phyloP scores from a whole-genome alignment of 2,888 invertebrate genomes.

The Sericinus montela region DNA sequence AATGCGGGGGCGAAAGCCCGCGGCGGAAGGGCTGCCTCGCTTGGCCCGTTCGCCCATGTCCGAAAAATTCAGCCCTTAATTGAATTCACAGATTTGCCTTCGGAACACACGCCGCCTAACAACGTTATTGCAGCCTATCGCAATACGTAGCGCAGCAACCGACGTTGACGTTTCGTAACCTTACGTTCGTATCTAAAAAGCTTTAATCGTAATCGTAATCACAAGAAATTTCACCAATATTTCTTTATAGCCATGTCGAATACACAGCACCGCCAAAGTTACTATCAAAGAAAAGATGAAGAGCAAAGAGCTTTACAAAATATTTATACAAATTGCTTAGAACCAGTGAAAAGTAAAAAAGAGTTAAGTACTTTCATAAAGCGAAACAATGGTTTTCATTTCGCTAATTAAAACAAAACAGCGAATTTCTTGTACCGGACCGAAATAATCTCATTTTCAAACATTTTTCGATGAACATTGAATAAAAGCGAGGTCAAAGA shows the following conservation, averaged over 20 bases:
- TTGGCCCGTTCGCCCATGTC: slow-evolving; percentile 64
- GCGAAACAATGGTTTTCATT: slow-evolving; percentile 11
- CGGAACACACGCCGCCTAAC: slow-evolving; percentile 58
- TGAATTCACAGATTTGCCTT: slow-evolving; percentile 77
- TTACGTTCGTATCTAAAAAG: no score
- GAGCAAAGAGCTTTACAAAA: no score
- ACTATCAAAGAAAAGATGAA: no score
- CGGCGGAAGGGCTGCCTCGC: slow-evolving; percentile 71
- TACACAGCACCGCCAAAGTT: no score
- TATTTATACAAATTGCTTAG: neutral
- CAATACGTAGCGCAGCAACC: neutral
- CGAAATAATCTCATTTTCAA: slow-evolving; percentile 16
- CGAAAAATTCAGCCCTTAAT: slow-evolving; percentile 76
- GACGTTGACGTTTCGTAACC: neutral
- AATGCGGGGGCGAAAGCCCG: slow-evolving; percentile 73
- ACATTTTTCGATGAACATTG: slow-evolving; percentile 24
- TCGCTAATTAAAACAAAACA: slow-evolving; percentile 13
- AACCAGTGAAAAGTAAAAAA: neutral
- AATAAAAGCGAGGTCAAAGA: slow-evolving; percentile 23
- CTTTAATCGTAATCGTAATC: no score
- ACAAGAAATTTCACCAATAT: no score
- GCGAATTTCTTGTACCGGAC: slow-evolving; percentile 11
- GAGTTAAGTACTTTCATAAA: slow-evolving; percentile 7
- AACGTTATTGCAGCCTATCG: slow-evolving; percentile 46
- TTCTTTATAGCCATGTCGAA: no score